Percentiles rank a stretch among this genome's conserved stretches.
Conservation (phyloP, 2,888 invertebrate species). For the Orthonevra nobilis region DNA sequence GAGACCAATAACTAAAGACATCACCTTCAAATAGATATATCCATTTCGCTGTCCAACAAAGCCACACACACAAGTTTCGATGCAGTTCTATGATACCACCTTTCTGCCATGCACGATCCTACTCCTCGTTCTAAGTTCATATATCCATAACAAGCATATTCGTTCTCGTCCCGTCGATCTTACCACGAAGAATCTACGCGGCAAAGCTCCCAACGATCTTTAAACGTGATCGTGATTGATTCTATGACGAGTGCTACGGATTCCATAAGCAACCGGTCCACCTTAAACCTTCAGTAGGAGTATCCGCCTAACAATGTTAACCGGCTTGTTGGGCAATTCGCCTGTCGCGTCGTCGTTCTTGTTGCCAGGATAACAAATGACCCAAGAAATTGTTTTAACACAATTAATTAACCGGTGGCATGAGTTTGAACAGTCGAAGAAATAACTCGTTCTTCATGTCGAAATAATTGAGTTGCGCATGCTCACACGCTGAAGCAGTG, state of each 20-base stretch:
- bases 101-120: neutral
- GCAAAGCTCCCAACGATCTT: conserved; percentile 56
- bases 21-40: conserved; percentile 49
- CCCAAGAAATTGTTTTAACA: conserved; percentile 65
- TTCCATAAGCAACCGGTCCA: neutral
- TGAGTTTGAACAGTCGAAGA: neutral
- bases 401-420: conserved; percentile 69
- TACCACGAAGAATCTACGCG: conserved; percentile 43
- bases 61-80: conserved; percentile 26
- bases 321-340: conserved; percentile 65
- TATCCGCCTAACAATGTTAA: conserved; percentile 57
- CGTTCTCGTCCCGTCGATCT: conserved; percentile 43
- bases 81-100: conserved; percentile 14
- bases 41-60: conserved; percentile 56
- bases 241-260: conserved; percentile 53
- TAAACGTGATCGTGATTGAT: conserved; percentile 67
- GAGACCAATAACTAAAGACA: conserved; percentile 27
- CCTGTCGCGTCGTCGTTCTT: conserved; percentile 39
- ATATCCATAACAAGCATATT: conserved; percentile 21
- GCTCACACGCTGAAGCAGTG: conserved; percentile 42
- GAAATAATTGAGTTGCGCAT: conserved; percentile 42
- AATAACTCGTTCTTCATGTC: conserved; percentile 46
- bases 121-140: neutral
- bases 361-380: conserved; percentile 58
- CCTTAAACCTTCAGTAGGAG: conserved; percentile 9